phyloP scores from a whole-genome alignment of 2,113 vertebrate genomes.

The Notarius lentiginosus region DNA sequence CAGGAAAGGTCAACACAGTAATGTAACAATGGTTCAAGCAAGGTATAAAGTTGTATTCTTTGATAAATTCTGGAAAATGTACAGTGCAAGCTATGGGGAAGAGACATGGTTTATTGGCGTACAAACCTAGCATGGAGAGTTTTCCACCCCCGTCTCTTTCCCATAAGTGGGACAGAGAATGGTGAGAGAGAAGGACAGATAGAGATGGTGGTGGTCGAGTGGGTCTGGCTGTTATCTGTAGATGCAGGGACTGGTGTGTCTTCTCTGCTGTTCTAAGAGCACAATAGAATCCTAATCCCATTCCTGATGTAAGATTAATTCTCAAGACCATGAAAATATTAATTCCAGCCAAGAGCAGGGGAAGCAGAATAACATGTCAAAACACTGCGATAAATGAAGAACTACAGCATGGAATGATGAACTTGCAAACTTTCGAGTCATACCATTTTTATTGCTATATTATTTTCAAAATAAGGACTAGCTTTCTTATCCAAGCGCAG shows the following conservation, averaged over 20 bases:
- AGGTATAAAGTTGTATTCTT: constrained; percentile 75
- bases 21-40: constrained; percentile 76
- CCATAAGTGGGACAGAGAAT: constrained; percentile 51
- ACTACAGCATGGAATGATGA: constrained; percentile 61
- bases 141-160: constrained; percentile 55
- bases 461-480: constrained; percentile 56
- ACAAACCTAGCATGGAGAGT: constrained; percentile 77
- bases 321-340: constrained; percentile 74
- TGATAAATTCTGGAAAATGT: constrained; percentile 78
- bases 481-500: not conserved
- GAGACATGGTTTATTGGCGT: constrained; percentile 73
- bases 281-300: constrained; percentile 78
- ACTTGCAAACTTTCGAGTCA: not conserved
- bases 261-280: constrained; percentile 68
- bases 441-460: constrained; percentile 57
- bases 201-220: constrained; percentile 50
- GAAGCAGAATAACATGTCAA: constrained; percentile 73
- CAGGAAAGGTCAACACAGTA: constrained; percentile 77
- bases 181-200: constrained; percentile 50
- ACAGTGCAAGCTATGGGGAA: constrained; percentile 70
- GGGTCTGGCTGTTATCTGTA: constrained; percentile 72
- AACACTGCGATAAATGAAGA: constrained; percentile 62
- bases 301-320: constrained; percentile 77
- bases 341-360: constrained; percentile 72
- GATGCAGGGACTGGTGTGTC: constrained; percentile 73